Conservation (phyloP, 2,888 invertebrate species). For the Gymnocheta viridis region DNA sequence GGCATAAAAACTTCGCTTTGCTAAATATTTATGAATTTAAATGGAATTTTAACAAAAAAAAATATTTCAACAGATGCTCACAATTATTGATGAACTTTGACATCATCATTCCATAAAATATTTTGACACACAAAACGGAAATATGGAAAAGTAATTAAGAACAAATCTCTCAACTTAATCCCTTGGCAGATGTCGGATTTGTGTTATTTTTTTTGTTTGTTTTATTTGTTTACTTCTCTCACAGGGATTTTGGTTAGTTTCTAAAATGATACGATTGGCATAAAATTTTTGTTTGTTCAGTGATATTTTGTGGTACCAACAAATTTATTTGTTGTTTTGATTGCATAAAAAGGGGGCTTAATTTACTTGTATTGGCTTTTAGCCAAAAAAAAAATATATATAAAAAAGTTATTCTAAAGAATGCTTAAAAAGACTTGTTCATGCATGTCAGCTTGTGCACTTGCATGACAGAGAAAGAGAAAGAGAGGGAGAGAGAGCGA, state of each 20-base stretch:
- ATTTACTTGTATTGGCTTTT: constrained; percentile 52
- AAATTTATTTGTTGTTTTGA: neutral
- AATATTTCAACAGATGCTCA: neutral
- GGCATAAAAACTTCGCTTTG: no score
- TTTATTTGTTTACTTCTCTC: neutral
- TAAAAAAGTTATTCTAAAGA: neutral
- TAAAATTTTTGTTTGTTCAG: neutral
- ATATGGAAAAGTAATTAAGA: constrained; percentile 16
- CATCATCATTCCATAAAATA: neutral
- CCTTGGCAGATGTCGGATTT: constrained; percentile 35
- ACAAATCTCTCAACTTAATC: constrained; percentile 8
- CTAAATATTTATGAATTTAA: no score
- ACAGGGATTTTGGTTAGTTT: neutral
- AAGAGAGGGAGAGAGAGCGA: no score
- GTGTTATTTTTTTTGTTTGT: constrained; percentile 3
- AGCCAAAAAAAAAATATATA: constrained; percentile 32
- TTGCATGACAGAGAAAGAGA: neutral
- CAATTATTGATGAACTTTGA: neutral
- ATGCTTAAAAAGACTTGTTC: constrained; percentile 2
- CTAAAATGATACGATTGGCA: neutral
- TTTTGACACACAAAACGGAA: constrained; percentile 1
- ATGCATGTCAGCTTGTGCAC: neutral
- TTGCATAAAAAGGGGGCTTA: constrained; percentile 38
- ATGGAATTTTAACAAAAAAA: neutral
- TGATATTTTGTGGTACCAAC: neutral